These are phyloP conservation scores for Argyresthia albistria DNA, from an alignment of 2,888 invertebrate genomes.

Conservation along the genomic window DNA sequence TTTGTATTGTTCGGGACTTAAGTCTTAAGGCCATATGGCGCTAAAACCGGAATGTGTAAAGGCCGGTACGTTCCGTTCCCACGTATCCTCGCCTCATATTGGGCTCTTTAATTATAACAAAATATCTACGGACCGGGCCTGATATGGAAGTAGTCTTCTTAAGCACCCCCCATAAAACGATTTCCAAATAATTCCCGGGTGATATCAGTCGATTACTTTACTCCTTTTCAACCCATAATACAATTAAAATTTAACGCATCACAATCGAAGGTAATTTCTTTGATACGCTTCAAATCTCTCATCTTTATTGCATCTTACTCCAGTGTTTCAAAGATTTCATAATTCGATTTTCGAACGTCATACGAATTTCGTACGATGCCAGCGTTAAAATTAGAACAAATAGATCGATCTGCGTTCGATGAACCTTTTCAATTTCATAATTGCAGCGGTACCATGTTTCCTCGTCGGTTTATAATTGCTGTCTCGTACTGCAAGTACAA, in stretches of 20 bases:
- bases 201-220: slow-evolving; percentile 43
- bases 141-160: slow-evolving; percentile 59
- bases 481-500: background rate
- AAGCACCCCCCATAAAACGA: slow-evolving; percentile 63
- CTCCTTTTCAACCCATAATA: slow-evolving; percentile 37
- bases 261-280: slow-evolving; percentile 29
- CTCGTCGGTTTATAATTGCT: background rate
- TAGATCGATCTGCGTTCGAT: background rate
- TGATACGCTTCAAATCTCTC: slow-evolving; percentile 28
- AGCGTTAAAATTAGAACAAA: background rate
- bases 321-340: background rate
- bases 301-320: background rate
- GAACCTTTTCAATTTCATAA: slow-evolving; percentile 1
- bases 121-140: slow-evolving; percentile 37
- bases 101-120: slow-evolving; percentile 57
- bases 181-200: slow-evolving; percentile 56
- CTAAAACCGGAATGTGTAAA: slow-evolving; percentile 29
- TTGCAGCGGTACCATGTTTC: background rate
- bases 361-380: background rate
- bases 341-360: background rate
- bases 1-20: slow-evolving; percentile 9
- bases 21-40: slow-evolving; percentile 48
- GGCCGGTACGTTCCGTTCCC: slow-evolving; percentile 32
- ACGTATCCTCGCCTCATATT: slow-evolving; percentile 31
- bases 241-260: slow-evolving; percentile 60